These are phyloP conservation scores for Pseudochirops cupreus DNA, from an alignment of 2,797 vertebrate genomes.

Conservation along the genomic window DNA sequence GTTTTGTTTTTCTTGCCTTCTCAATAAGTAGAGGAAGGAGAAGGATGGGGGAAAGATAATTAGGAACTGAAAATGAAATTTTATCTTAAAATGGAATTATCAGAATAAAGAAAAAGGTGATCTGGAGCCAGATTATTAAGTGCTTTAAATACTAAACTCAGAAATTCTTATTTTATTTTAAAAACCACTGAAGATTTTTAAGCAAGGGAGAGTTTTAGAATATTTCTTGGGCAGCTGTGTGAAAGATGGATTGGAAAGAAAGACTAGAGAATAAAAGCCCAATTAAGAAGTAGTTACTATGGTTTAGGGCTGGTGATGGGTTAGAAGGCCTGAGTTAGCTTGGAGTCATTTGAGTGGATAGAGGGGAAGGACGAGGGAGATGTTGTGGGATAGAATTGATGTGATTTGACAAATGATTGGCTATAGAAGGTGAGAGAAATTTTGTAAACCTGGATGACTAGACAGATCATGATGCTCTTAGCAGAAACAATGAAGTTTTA, in stretches of 20 bases:
- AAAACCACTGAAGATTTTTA: no score
- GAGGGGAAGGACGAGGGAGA: not conserved
- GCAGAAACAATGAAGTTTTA: not conserved
- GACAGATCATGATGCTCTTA: not conserved
- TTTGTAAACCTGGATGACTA: not conserved
- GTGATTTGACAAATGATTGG: not conserved
- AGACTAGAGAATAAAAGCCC: not conserved
- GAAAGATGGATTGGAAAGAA: not conserved
- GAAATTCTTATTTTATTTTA: no score
- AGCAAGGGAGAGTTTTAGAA: no score
- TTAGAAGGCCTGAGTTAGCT: not conserved
- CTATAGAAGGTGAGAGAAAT: not conserved
- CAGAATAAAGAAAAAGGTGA: no score
- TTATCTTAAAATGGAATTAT: no score
- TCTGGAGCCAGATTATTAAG: no score
- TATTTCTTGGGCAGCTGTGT: not conserved
- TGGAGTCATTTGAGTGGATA: not conserved
- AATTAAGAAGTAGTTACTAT: not conserved
- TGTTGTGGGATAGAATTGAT: not conserved
- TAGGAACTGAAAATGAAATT: no score
- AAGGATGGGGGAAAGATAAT: no score
- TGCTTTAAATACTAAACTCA: no score
- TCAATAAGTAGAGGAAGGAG: no score
- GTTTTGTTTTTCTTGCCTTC: no score
- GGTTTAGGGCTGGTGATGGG: not conserved